Evolutionary conservation across 1,140 invertebrate species (phyloP).

Genomic region (Linepithema humile): DNA sequence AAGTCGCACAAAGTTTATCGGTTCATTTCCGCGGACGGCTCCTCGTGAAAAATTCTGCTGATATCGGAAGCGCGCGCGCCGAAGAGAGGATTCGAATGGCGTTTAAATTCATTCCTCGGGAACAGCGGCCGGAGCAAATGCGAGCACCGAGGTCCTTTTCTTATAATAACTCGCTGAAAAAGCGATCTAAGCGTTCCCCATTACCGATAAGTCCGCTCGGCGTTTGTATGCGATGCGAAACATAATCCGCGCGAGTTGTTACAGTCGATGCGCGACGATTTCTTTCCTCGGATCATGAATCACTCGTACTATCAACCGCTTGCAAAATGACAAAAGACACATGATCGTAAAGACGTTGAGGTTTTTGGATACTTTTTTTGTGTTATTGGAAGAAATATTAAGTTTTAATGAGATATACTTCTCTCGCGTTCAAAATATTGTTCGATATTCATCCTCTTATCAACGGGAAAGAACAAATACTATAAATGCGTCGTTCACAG

Average conservation of each 20-base stretch:
- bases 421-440: too few relatives aligned
- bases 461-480: not conserved
- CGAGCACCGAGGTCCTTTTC: not conserved
- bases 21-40: conserved; percentile 48
- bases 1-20: conserved; percentile 55
- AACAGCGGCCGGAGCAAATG: not conserved
- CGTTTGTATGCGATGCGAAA: conserved; percentile 2
- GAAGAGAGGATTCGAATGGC: conserved; percentile 18
- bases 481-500: not conserved
- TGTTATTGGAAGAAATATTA: not conserved
- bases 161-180: conserved; percentile 37
- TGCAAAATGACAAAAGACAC: not conserved
- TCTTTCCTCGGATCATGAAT: not conserved
- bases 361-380: not conserved
- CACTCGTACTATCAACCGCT: not conserved
- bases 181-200: conserved; percentile 3
- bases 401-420: not conserved
- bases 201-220: not conserved
- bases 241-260: not conserved
- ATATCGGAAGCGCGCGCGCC: conserved; percentile 30
- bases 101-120: conserved; percentile 41
- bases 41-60: conserved; percentile 49
- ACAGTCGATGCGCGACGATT: not conserved
- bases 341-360: not conserved
- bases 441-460: too few relatives aligned